A percentile compares a stretch with the other conserved stretches of the same genome.
phyloP scores from a whole-genome alignment of 37 sponge, comb jelly and placozoan genomes.

The Aplysina aerophoba region DNA sequence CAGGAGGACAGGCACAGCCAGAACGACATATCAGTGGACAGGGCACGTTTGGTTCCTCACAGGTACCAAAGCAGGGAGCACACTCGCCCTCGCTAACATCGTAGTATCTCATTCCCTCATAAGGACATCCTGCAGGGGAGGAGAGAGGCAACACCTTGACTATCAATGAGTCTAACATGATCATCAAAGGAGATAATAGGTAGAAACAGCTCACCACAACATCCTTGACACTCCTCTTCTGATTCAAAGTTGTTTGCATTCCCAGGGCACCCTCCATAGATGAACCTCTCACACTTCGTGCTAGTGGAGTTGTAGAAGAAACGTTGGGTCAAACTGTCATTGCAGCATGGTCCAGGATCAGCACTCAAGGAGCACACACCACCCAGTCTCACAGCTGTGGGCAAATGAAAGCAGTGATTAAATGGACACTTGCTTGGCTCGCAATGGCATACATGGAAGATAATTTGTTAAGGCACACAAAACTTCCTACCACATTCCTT shows the following conservation, averaged over 20 bases:
- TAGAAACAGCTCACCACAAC: background rate
- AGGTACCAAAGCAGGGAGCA: too few species aligned
- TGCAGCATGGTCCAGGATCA: background rate
- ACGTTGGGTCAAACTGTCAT: background rate
- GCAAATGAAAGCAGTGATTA: background rate
- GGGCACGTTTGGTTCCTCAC: too few species aligned
- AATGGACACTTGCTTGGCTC: background rate
- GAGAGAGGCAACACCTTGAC: too few species aligned
- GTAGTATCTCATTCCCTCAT: too few species aligned
- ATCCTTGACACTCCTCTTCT: background rate
- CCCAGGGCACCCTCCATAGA: conserved; percentile 23
- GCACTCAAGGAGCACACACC: background rate
- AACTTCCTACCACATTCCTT: conserved; percentile 1
- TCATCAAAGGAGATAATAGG: too few species aligned
- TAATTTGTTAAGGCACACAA: background rate
- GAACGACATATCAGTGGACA: too few species aligned
- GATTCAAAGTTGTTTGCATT: conserved; percentile 15
- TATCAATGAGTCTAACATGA: too few species aligned
- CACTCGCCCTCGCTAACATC: too few species aligned
- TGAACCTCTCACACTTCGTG: background rate
- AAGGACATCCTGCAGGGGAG: too few species aligned
- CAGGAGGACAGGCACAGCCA: conserved; percentile 4
- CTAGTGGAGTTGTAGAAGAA: conserved; percentile 24
- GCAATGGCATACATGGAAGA: background rate
- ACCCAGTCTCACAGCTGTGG: background rate